A percentile compares a stretch with the other conserved stretches of the same genome.
These are phyloP conservation scores for Chaenogobius annularis DNA, from an alignment of 2,113 vertebrate genomes.

Conservation along the genomic window DNA sequence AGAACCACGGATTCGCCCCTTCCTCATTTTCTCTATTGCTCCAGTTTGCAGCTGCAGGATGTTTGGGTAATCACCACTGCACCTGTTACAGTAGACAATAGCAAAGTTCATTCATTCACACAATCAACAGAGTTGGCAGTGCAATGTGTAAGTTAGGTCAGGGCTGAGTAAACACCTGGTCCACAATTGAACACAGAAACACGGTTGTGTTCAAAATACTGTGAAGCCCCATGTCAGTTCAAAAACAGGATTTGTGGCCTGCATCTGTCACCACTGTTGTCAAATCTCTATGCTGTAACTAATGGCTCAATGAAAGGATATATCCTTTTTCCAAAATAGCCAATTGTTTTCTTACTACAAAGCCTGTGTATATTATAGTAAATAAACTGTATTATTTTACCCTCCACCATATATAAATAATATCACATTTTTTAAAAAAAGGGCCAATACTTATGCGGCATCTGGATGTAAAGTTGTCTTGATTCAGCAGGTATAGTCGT, in stretches of 20 bases:
- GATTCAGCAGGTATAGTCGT: neutral
- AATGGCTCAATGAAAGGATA: neutral
- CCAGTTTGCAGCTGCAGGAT: slow-evolving; percentile 29
- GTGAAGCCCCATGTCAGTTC: neutral
- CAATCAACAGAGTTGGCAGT: slow-evolving; percentile 14
- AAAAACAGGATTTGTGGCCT: slow-evolving; percentile 1
- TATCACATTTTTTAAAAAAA: neutral
- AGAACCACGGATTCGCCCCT: neutral
- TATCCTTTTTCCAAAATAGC: neutral
- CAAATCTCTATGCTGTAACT: neutral
- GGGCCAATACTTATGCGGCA: neutral
- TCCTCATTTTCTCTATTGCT: slow-evolving; percentile 8
- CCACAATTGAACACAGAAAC: neutral
- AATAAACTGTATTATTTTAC: neutral
- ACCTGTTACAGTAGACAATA: slow-evolving; percentile 49
- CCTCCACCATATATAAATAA: too few relatives aligned
- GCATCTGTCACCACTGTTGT: neutral
- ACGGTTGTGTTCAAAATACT: neutral
- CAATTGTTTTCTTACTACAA: too few relatives aligned
- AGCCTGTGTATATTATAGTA: neutral
- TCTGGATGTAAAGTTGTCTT: neutral
- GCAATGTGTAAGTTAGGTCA: slow-evolving; percentile 14
- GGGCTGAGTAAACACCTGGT: slow-evolving; percentile 24
- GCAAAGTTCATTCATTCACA: slow-evolving; percentile 33
- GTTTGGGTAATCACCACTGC: slow-evolving; percentile 43